These are phyloP conservation scores for Pipistrellus kuhlii DNA, from an alignment of 2,797 vertebrate species.

Conservation along the genomic window DNA sequence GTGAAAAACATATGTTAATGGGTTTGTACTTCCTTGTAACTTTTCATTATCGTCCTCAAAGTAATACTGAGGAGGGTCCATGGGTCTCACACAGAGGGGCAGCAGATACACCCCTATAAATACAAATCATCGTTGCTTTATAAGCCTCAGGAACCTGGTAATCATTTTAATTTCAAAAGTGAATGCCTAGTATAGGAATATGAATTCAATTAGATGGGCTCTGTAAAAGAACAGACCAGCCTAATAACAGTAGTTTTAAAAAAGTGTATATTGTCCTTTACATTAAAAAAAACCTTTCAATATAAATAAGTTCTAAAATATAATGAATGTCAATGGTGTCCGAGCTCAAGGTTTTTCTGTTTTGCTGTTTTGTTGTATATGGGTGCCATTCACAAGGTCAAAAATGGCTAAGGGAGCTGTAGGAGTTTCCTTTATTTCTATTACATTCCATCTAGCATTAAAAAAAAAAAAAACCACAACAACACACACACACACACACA, in stretches of 20 bases:
- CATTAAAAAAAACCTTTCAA: neutral
- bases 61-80: neutral
- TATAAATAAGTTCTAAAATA: constrained; percentile 5
- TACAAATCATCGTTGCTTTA: neutral
- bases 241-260: neutral
- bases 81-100: neutral
- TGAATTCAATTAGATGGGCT: neutral
- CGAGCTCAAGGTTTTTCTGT: neutral
- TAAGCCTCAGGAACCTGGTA: neutral
- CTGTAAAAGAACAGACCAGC: neutral
- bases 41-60: neutral
- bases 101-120: neutral
- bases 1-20: neutral
- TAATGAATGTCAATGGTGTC: neutral
- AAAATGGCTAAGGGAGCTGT: neutral
- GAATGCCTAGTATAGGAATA: neutral
- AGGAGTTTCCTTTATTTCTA: neutral
- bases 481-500: too few relatives aligned
- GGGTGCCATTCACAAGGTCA: neutral
- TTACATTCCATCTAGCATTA: neutral
- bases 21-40: neutral
- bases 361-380: neutral
- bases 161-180: constrained; percentile 16
- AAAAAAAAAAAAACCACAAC: neutral
- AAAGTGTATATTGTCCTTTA: neutral